These are phyloP conservation scores for Aphis craccivora DNA, from an alignment of 1,140 invertebrate genomes.

Conservation along the genomic window DNA sequence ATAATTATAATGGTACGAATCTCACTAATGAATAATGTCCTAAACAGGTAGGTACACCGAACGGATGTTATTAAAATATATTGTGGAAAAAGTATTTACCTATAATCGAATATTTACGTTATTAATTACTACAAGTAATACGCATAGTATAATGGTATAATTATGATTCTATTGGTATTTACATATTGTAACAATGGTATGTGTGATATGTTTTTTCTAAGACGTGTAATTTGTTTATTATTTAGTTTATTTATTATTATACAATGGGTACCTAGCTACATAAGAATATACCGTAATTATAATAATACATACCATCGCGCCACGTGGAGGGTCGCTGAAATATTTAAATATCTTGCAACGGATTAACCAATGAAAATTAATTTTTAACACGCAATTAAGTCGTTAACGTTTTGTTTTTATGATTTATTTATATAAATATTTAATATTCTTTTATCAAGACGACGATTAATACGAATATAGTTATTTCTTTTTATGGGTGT, in stretches of 20 bases:
- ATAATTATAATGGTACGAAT: conserved; percentile 13
- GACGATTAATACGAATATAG: not conserved
- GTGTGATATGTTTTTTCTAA: not conserved
- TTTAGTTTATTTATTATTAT: not conserved
- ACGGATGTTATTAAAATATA: not conserved
- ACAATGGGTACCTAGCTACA: not conserved
- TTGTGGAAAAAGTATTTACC: not conserved
- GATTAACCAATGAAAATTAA: not conserved
- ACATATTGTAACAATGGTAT: not conserved
- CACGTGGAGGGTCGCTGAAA: not conserved
- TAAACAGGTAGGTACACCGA: not conserved
- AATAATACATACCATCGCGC: not conserved
- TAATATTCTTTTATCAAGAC: not conserved
- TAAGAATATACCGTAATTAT: not conserved
- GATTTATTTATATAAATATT: not conserved
- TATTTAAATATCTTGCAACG: not conserved
- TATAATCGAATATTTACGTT: conserved; percentile 7
- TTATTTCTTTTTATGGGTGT: not conserved
- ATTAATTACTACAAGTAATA: not conserved
- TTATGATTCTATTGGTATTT: not conserved
- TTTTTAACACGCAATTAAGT: conserved; percentile 16
- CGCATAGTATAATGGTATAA: not conserved
- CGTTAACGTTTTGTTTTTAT: conserved; percentile 23
- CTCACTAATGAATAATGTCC: not conserved
- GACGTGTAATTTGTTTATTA: not conserved